Base-by-base conservation (phyloP, 23 tunicate species). In the Trididemnum miniatum region DNA sequence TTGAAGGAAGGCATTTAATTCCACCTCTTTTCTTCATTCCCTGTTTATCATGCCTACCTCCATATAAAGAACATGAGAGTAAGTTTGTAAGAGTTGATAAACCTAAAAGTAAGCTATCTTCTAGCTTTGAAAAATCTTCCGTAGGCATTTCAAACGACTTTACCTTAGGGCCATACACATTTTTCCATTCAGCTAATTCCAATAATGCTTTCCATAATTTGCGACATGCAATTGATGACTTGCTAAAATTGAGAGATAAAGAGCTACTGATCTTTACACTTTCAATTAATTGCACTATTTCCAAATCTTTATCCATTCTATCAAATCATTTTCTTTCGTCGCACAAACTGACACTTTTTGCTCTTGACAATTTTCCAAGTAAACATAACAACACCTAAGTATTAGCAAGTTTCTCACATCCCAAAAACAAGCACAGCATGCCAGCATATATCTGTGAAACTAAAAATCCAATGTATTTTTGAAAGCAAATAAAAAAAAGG, bases 31-130 rank as follows among this genome's bases (percentile, higher is more conserved):
- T 7, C 12, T 34, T 31, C 7, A 3, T 9, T 5, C 75, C 75
- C 29, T 69, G 7, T 34, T 69, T 31, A 31, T 12, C 75, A 69
- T 69, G 40, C n/a, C 75, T 31, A 5, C 75, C 75, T 5, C 75
- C 75, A 69, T 18, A 7, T 31, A 69, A 31, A 5, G 39, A 15
- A 34, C 38, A 31, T 32, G n/a, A 69, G 7, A 4, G 37, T 4
- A 69, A 31, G 26, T 31, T 69, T 30, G 3, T 35, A 35, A 69
- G 4, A 15, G 37, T 32, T 3, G 37, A 27, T 5, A 69, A 15
- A 7, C 3, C 9, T 27, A n/a, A 69, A 31, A 69, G 4, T 12
- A 69, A 27, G 26, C 31, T 34, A 27, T 69, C 75, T 31, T 69
- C 75, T 27, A 27, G 5, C 12, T 18, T 31, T 9, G 39, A 4